Evolutionary conservation across 1,140 invertebrate genomes (phyloP).

Genomic region (Drosophila leontia): DNA sequence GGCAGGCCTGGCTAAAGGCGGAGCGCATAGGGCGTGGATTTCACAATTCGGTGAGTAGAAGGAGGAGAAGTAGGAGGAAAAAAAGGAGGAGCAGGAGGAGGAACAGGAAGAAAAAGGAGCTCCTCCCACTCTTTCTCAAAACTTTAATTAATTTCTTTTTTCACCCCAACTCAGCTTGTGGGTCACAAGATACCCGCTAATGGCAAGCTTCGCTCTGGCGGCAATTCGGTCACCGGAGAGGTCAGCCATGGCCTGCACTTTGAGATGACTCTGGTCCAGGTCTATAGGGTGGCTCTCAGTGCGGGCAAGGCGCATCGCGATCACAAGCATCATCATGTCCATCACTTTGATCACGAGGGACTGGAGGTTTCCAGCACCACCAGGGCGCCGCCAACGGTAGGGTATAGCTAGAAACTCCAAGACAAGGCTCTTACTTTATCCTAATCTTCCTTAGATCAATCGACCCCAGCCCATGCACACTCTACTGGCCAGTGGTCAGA

Average conservation of each 20-base stretch:
- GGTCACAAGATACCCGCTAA: slow-evolving; percentile 91
- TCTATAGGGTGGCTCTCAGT: slow-evolving; percentile 91
- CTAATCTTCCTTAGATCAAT: slow-evolving; percentile 63
- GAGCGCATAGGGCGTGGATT: slow-evolving; percentile 93
- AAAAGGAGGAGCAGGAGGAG: neutral
- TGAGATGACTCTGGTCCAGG: slow-evolving; percentile 91
- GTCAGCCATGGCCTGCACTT: slow-evolving; percentile 89
- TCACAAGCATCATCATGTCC: slow-evolving; percentile 93
- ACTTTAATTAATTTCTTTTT: slow-evolving; percentile 36
- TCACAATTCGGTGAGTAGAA: slow-evolving; percentile 90
- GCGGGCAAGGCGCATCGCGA: slow-evolving; percentile 93
- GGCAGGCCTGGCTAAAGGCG: slow-evolving; percentile 94
- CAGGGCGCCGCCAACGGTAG: slow-evolving; percentile 86
- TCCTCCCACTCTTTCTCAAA: neutral
- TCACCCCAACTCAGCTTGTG: slow-evolving; percentile 87
- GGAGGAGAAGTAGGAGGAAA: neutral
- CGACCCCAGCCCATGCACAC: slow-evolving; percentile 87
- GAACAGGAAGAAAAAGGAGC: neutral
- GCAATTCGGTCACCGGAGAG: slow-evolving; percentile 88
- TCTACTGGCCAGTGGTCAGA: slow-evolving; percentile 89
- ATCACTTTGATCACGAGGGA: slow-evolving; percentile 91
- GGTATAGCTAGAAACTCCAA: slow-evolving; percentile 15
- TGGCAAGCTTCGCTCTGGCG: slow-evolving; percentile 89
- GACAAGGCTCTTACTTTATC: neutral
- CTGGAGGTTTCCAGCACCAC: slow-evolving; percentile 86